Evolutionary conservation across 2,113 vertebrate genomes (phyloP).

Genomic region (Nansenia antarctica): DNA sequence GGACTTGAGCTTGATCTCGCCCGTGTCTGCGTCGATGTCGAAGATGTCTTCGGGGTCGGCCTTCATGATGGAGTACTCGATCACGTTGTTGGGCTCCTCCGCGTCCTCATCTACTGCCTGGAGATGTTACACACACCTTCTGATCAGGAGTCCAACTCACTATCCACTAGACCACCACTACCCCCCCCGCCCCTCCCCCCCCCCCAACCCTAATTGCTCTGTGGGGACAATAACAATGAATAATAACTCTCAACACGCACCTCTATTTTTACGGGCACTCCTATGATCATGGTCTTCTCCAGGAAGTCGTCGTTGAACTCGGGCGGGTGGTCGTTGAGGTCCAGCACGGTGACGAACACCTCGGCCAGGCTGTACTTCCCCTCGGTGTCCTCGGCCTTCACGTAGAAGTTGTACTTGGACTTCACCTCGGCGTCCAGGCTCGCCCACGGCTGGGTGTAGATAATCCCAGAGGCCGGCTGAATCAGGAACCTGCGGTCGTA

Average conservation of each 20-base stretch:
- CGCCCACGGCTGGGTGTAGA: constrained; percentile 95
- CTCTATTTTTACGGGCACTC: constrained; percentile 88
- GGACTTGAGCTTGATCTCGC: constrained; percentile 92
- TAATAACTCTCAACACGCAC: too few relatives aligned
- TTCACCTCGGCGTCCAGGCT: constrained; percentile 89
- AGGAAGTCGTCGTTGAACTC: constrained; percentile 86
- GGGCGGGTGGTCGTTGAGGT: constrained; percentile 94
- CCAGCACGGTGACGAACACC: constrained; percentile 88
- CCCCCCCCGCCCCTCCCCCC: too few relatives aligned
- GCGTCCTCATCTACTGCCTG: constrained; percentile 94
- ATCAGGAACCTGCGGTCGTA: constrained; percentile 96
- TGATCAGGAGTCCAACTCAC: too few relatives aligned
- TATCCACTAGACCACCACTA: too few relatives aligned
- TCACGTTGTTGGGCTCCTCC: constrained; percentile 94
- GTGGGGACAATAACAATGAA: too few relatives aligned
- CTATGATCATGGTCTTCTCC: constrained; percentile 93
- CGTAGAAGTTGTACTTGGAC: constrained; percentile 91
- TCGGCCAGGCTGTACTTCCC: constrained; percentile 91
- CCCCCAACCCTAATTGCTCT: too few relatives aligned
- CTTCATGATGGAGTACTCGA: constrained; percentile 95
- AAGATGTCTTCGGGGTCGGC: constrained; percentile 93
- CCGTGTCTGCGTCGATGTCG: constrained; percentile 87
- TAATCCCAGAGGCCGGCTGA: constrained; percentile 84
- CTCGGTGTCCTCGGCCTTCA: constrained; percentile 92
- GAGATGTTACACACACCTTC: background rate